These are phyloP conservation scores for Pangasius djambal DNA, from an alignment of 2,797 vertebrate species.

Conservation along the genomic window DNA sequence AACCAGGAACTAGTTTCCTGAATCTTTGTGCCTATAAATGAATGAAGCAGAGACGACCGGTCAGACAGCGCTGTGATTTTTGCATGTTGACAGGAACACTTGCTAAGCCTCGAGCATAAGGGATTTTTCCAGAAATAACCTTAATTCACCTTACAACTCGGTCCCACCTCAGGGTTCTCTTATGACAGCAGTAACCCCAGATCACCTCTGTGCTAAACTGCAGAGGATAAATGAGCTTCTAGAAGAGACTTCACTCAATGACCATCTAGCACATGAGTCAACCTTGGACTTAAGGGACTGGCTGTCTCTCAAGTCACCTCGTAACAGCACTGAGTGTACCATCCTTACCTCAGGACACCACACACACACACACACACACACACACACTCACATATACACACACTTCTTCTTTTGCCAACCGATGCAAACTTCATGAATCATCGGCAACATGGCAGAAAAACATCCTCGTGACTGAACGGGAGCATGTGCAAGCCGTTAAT, in stretches of 20 bases:
- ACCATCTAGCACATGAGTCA: conserved; percentile 38
- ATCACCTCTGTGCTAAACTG: neutral
- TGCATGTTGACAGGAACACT: conserved; percentile 28
- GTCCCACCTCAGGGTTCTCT: conserved; percentile 31
- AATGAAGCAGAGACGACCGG: neutral
- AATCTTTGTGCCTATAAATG: neutral
- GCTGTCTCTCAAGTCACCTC: conserved; percentile 31
- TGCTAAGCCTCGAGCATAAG: conserved; percentile 4
- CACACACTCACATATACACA: conserved; percentile 12
- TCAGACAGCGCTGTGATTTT: neutral
- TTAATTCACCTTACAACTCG: conserved; percentile 27
- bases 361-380: conserved; percentile 14
- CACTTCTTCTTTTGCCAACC: conserved; percentile 30
- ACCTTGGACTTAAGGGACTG: conserved; percentile 32
- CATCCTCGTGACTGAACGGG: conserved; percentile 24
- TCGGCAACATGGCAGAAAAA: conserved; percentile 41
- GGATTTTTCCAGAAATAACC: conserved; percentile 22
- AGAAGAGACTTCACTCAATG: conserved; percentile 8
- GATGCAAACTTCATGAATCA: conserved; percentile 47
- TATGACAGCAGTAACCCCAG: conserved; percentile 11
- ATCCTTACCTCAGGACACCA: conserved; percentile 27
- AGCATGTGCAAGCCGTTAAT: conserved; percentile 26
- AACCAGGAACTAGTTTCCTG: neutral
- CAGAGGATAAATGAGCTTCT: neutral
- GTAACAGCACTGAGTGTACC: conserved; percentile 34